Evolutionary conservation across 2,888 invertebrate genomes (phyloP).

Genomic region (Pecten maximus): DNA sequence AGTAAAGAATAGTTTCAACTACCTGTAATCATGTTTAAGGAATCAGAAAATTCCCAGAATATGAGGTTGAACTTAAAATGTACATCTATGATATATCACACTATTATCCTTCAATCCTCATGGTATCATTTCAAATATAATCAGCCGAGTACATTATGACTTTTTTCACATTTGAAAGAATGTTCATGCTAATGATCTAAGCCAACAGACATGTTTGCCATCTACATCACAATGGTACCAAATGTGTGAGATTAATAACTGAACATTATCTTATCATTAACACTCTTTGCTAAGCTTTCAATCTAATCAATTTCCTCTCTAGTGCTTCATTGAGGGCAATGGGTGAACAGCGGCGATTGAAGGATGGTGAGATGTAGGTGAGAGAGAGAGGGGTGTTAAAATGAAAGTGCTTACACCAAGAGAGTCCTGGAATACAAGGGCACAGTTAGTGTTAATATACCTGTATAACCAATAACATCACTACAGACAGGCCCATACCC

Average conservation of each 20-base stretch:
- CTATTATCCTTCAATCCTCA: too few species aligned
- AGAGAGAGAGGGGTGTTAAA: not conserved
- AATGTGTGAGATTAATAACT: not conserved
- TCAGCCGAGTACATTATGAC: too few species aligned
- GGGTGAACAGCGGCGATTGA: not conserved
- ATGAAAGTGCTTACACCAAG: conserved; percentile 7
- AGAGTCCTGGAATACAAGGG: not conserved
- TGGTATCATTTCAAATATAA: too few species aligned
- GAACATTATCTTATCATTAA: not conserved
- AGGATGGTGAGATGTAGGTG: not conserved
- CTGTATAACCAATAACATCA: not conserved
- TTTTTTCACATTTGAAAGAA: not conserved
- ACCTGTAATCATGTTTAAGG: not conserved
- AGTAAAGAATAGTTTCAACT: not conserved
- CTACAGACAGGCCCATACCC: too few species aligned
- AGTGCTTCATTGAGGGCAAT: not conserved
- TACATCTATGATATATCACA: too few species aligned
- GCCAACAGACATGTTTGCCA: not conserved
- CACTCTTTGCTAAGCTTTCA: not conserved
- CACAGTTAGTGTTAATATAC: not conserved
- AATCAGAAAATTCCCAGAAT: not conserved
- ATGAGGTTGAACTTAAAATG: not conserved
- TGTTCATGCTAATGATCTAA: not conserved
- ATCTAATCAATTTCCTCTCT: not conserved
- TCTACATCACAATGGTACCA: not conserved